A percentile compares a stretch with the other conserved stretches of the same genome.
phyloP scores from a whole-genome alignment of 2,797 vertebrate genomes.

The Ammospiza maritima region DNA sequence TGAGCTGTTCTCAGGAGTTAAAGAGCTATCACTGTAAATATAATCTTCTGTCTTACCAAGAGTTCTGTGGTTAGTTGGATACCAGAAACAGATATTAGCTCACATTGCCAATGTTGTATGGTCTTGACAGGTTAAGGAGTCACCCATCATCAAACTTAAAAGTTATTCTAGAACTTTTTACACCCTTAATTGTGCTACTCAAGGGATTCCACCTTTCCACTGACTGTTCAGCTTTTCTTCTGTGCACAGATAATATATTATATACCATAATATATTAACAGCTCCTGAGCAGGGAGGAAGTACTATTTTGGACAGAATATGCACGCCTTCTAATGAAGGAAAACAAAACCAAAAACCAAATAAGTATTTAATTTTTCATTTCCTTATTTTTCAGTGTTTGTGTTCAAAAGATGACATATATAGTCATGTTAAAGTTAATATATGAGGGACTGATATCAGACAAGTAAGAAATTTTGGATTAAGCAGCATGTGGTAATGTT shows the following conservation, averaged over 20 bases:
- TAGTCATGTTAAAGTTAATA: background rate
- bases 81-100: slow-evolving; percentile 35
- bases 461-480: background rate
- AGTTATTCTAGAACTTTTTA: background rate
- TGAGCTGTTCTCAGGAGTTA: slow-evolving; percentile 54
- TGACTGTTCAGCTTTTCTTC: background rate
- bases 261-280: background rate
- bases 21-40: slow-evolving; percentile 53
- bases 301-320: background rate
- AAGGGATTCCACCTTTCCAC: background rate
- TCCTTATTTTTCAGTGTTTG: background rate
- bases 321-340: background rate
- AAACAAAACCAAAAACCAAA: background rate
- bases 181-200: background rate
- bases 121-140: slow-evolving; percentile 24
- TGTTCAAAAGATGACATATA: background rate
- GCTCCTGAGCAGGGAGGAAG: background rate
- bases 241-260: background rate
- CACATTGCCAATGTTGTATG: background rate
- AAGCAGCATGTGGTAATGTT: background rate
- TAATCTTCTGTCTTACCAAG: slow-evolving; percentile 23
- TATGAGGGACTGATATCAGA: background rate
- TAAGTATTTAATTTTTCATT: background rate
- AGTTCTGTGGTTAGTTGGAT: slow-evolving; percentile 25
- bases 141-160: background rate